phyloP scores from a whole-genome alignment of 2,888 invertebrate genomes.

The Eupithecia abbreviata region DNA sequence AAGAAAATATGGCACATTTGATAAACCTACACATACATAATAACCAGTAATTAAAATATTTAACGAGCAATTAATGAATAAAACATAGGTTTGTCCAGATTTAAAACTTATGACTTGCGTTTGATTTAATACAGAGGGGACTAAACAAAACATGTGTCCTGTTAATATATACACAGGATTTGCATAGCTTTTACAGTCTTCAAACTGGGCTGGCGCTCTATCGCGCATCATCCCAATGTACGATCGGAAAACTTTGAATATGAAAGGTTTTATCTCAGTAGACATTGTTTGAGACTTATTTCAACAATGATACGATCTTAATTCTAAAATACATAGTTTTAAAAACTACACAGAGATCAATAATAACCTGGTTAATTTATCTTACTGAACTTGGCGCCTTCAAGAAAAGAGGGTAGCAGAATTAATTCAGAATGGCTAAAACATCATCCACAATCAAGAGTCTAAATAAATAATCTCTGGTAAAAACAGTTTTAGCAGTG shows the following conservation, averaged over 20 bases:
- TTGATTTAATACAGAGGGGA: background rate
- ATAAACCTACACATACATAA: background rate
- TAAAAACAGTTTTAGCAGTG: background rate
- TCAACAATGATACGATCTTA: background rate
- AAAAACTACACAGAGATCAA: slow-evolving; percentile 36
- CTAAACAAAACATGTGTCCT: background rate
- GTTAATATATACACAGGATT: background rate
- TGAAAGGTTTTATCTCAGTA: background rate
- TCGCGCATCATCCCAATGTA: background rate
- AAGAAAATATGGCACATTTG: slow-evolving; percentile 4
- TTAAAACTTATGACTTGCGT: background rate
- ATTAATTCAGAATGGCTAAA: background rate
- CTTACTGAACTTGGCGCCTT: background rate
- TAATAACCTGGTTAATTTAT: slow-evolving; percentile 22
- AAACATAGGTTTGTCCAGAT: background rate
- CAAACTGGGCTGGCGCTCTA: background rate
- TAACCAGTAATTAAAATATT: background rate
- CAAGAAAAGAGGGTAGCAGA: background rate
- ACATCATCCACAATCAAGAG: background rate
- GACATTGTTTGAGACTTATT: background rate
- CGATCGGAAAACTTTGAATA: background rate
- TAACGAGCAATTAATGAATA: background rate
- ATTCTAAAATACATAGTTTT: slow-evolving; percentile 21
- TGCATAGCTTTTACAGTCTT: background rate
- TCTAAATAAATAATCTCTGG: background rate